Evolutionary conservation across 2,888 invertebrate genomes (phyloP).

Genomic region (Girardia tigrina): DNA sequence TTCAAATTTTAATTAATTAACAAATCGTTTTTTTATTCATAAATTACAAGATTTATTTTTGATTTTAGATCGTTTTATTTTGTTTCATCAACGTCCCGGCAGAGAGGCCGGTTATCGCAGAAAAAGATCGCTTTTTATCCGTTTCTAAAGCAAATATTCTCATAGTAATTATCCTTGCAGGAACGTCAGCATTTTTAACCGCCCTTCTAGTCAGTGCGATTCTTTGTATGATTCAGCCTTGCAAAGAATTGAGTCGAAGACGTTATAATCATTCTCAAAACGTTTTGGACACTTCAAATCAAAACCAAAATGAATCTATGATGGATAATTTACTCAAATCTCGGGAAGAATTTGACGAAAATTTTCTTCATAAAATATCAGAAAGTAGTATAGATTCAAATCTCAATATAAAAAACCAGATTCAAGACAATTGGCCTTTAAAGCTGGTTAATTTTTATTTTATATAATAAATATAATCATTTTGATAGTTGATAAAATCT

Average conservation of each 20-base stretch:
- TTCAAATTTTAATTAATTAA: too few relatives aligned
- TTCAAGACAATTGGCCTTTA: constrained; percentile 13
- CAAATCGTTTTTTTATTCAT: too few relatives aligned
- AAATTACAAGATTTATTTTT: too few relatives aligned
- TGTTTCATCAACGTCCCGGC: neutral
- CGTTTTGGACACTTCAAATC: neutral
- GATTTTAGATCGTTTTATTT: neutral
- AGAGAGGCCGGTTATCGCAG: neutral
- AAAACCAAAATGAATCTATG: constrained; percentile 11
- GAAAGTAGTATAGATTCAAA: neutral
- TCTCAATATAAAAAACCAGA: neutral
- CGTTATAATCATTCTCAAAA: neutral
- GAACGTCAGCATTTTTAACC: neutral
- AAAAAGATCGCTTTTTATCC: neutral
- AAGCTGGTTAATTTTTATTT: neutral
- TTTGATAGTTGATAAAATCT: too few relatives aligned
- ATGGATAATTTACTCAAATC: constrained; percentile 23
- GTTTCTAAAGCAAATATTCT: neutral
- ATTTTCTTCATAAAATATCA: neutral
- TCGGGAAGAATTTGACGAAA: neutral
- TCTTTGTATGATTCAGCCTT: constrained; percentile 11
- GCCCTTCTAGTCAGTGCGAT: neutral
- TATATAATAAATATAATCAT: too few relatives aligned
- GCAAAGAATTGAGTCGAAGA: neutral
- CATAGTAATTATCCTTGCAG: neutral